phyloP scores from a whole-genome alignment of 2,888 invertebrate species.

The Sinelater perroti region DNA sequence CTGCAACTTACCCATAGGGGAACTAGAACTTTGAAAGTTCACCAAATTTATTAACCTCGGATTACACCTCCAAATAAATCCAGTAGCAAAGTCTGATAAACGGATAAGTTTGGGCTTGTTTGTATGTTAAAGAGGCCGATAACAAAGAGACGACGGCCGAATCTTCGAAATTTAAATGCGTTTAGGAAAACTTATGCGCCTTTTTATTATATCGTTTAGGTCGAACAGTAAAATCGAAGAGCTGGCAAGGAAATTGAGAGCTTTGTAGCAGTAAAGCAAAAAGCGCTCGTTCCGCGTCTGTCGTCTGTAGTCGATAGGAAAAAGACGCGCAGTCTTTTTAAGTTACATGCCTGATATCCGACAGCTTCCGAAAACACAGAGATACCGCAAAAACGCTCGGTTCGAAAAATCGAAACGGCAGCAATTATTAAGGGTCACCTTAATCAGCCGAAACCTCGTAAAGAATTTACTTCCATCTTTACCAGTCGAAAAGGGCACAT shows the following conservation, averaged over 20 bases:
- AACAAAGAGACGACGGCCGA: constrained; percentile 15
- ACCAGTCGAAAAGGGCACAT: constrained; percentile 11
- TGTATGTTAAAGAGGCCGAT: no score
- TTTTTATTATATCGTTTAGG: constrained; percentile 13
- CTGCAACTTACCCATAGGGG: constrained; percentile 1
- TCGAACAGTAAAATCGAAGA: constrained; percentile 1
- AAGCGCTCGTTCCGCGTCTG: constrained; percentile 2
- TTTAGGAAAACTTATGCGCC: constrained; percentile 10
- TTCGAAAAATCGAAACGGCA: neutral
- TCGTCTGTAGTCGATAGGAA: constrained; percentile 9
- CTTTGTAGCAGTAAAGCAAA: constrained; percentile 3
- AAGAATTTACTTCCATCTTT: constrained; percentile 7
- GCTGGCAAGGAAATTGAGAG: neutral
- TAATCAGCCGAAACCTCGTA: neutral
- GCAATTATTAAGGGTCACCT: neutral
- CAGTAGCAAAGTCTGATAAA: constrained; percentile 6
- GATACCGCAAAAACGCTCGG: constrained; percentile 6
- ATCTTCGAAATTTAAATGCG: constrained; percentile 10
- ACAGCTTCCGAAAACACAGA: constrained; percentile 14
- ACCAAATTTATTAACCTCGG: constrained; percentile 16
- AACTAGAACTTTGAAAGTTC: neutral
- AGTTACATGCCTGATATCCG: constrained; percentile 10
- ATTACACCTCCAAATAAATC: constrained; percentile 16
- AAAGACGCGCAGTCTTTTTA: constrained; percentile 1
- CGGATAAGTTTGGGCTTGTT: no score